Evolutionary conservation across 2,113 vertebrate genomes (phyloP).

Genomic region (Cochlearius cochlearius): DNA sequence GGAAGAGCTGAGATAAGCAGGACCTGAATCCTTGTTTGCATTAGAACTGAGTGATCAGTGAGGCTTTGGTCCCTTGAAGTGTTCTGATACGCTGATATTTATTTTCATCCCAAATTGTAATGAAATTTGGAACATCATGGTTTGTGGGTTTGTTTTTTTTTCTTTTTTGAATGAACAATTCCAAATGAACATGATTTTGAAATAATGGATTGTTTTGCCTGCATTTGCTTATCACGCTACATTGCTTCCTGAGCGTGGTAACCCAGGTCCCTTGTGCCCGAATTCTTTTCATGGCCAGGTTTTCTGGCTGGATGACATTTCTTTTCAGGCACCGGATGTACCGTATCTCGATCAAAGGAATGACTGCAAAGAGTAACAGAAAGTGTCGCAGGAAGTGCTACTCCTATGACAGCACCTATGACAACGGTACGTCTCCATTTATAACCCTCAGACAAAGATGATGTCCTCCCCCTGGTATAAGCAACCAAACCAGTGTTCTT

Average conservation of each 20-base stretch:
- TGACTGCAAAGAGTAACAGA: neutral
- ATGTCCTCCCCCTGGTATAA: neutral
- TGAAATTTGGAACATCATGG: neutral
- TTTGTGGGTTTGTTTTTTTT: neutral
- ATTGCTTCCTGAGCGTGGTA: rapidly evolving
- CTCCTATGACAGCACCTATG: neutral
- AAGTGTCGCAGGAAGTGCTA: neutral
- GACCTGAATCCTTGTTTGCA: neutral
- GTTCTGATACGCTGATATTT: neutral
- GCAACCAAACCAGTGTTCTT: neutral
- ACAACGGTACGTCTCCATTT: neutral
- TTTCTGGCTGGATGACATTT: neutral
- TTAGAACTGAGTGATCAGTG: neutral
- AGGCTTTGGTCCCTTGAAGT: neutral
- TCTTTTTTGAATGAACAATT: neutral
- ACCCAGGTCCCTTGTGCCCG: neutral
- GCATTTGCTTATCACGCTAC: neutral
- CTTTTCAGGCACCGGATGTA: neutral
- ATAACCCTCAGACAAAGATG: neutral
- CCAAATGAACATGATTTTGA: neutral
- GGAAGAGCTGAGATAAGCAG: slow-evolving; percentile 30
- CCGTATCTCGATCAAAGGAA: neutral
- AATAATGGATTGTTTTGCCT: neutral
- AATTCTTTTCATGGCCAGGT: neutral
- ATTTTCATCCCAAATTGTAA: neutral